phyloP scores from a whole-genome alignment of 2,113 vertebrate genomes.

The Lophura nycthemera region DNA sequence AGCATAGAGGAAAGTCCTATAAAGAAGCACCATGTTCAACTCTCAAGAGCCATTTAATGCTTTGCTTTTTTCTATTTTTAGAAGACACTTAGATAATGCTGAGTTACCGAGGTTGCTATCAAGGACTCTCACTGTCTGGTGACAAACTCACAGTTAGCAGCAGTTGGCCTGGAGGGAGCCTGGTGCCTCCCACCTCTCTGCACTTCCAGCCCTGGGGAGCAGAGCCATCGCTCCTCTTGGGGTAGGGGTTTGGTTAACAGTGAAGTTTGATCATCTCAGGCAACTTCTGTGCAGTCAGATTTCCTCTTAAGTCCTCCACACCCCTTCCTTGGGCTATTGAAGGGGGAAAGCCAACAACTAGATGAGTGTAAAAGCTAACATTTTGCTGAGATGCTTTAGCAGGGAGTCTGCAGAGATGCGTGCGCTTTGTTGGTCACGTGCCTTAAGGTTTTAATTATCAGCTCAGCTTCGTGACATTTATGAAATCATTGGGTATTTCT shows the following conservation, averaged over 20 bases:
- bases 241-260: not conserved
- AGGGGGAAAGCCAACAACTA: not conserved
- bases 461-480: not conserved
- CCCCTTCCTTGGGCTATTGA: not conserved
- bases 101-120: not conserved
- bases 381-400: not conserved
- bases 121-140: not conserved
- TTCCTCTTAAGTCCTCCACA: not conserved
- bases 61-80: not conserved
- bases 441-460: not conserved
- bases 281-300: not conserved
- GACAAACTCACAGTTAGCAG: not conserved
- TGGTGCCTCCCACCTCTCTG: not conserved
- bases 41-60: not conserved
- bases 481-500: not conserved
- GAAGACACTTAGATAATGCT: not conserved
- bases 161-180: not conserved
- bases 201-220: not conserved
- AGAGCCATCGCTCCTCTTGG: accelerated
- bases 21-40: accelerated
- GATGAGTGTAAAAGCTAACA: not conserved
- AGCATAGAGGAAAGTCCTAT: accelerated
- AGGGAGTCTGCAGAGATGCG: accelerated
- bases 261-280: not conserved
- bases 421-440: not conserved